A percentile compares a stretch with the other conserved stretches of the same genome.
phyloP scores from a whole-genome alignment of 2,113 vertebrate genomes.

The Pandion haliaetus region DNA sequence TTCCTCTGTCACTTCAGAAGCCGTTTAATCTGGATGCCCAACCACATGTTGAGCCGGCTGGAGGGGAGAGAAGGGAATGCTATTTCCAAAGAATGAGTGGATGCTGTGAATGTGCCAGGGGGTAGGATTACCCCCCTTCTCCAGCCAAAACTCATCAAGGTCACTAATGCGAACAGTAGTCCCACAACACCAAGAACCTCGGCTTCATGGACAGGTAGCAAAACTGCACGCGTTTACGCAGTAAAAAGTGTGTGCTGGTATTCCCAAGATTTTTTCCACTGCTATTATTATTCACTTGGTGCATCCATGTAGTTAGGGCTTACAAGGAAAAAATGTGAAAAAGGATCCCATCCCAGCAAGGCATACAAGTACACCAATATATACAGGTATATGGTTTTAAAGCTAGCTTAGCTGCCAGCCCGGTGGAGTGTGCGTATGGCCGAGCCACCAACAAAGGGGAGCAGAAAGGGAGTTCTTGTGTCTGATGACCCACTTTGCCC shows the following conservation, averaged over 20 bases:
- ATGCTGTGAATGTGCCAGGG: not conserved
- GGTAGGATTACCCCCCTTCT: not conserved
- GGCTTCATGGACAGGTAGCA: not conserved
- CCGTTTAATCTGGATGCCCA: not conserved
- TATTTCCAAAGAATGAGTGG: not conserved
- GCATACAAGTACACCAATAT: not conserved
- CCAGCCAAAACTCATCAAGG: not conserved
- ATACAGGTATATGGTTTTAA: not conserved
- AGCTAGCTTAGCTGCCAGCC: not conserved
- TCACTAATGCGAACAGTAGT: not conserved
- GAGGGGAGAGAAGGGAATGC: not conserved
- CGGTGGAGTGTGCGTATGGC: accelerated
- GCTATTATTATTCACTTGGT: not conserved
- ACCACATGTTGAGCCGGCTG: accelerated
- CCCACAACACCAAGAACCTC: not conserved
- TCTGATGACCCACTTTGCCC: not conserved
- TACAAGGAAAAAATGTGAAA: not conserved
- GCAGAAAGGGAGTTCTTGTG: not conserved
- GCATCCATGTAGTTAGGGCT: not conserved
- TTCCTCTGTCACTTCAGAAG: not conserved
- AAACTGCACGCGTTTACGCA: accelerated
- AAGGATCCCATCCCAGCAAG: not conserved
- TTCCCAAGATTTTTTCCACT: not conserved
- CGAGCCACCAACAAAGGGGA: not conserved
- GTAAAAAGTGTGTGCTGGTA: not conserved